phyloP scores from a whole-genome alignment of 2,888 invertebrate genomes.

The Acronicta aceris region DNA sequence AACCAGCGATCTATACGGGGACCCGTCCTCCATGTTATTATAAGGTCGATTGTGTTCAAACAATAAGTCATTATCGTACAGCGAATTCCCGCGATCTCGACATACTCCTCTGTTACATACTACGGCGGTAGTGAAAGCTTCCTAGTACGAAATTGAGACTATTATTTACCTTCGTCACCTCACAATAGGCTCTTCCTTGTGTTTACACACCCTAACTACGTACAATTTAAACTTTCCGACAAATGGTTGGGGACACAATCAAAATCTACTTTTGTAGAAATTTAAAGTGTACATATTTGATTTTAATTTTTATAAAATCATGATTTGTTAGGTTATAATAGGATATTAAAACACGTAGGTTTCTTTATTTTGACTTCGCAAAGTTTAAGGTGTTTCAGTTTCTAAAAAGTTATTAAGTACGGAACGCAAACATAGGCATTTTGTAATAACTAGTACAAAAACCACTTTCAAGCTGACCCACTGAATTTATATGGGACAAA shows the following conservation, averaged over 20 bases:
- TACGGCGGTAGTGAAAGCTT: slow-evolving; percentile 76
- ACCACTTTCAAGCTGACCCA: too few relatives aligned
- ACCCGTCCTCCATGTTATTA: slow-evolving; percentile 56
- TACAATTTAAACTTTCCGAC: slow-evolving; percentile 29
- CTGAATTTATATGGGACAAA: too few relatives aligned
- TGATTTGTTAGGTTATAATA: too few relatives aligned
- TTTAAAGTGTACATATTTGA: slow-evolving; percentile 18
- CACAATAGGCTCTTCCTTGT: slow-evolving; percentile 42
- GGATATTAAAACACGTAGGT: too few relatives aligned
- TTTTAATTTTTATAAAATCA: slow-evolving; percentile 6
- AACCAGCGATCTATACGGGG: slow-evolving; percentile 35
- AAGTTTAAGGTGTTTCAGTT: too few relatives aligned
- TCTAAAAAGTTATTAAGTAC: too few relatives aligned
- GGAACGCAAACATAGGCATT: too few relatives aligned
- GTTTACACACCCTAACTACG: slow-evolving; percentile 18
- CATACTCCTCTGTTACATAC: slow-evolving; percentile 62
- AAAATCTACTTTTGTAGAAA: slow-evolving; percentile 32
- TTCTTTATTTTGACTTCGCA: too few relatives aligned
- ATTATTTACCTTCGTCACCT: slow-evolving; percentile 55
- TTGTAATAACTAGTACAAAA: too few relatives aligned
- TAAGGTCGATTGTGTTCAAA: slow-evolving; percentile 70
- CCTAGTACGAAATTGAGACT: slow-evolving; percentile 67
- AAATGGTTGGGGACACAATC: slow-evolving; percentile 29
- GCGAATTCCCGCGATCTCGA: slow-evolving; percentile 73
- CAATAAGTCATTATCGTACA: slow-evolving; percentile 74